phyloP scores from a whole-genome alignment of 2,797 vertebrate genomes.

The Ciconia nigra region DNA sequence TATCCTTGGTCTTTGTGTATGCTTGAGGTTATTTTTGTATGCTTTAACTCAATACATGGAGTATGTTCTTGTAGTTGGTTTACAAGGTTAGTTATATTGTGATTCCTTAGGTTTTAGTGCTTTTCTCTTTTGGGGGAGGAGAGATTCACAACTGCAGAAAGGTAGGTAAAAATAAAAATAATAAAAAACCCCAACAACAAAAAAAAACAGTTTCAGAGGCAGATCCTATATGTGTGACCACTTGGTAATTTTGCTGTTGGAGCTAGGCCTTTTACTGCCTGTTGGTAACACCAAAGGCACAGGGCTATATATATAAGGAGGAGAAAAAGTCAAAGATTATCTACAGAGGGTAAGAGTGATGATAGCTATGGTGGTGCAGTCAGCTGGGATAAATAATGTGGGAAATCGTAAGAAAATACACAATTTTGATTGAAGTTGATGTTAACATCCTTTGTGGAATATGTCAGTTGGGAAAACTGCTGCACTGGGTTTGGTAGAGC shows the following conservation, averaged over 20 bases:
- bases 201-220: fast-evolving
- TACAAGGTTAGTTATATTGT: background rate
- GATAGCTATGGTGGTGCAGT: background rate
- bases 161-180: background rate
- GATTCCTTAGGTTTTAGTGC: background rate
- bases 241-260: background rate
- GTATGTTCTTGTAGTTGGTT: background rate
- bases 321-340: background rate
- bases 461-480: background rate
- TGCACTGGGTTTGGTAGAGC: background rate
- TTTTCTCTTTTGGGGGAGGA: background rate
- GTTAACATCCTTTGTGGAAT: background rate
- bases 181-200: background rate
- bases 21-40: background rate
- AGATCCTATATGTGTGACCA: fast-evolving
- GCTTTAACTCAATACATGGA: background rate
- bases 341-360: background rate
- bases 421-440: background rate
- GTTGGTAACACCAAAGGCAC: background rate
- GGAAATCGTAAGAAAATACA: background rate
- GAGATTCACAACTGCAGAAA: background rate
- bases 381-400: background rate
- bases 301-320: background rate
- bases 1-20: background rate
- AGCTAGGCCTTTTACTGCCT: background rate